Conservation (phyloP, 2,888 invertebrate species). For the Aphidius colemani region DNA sequence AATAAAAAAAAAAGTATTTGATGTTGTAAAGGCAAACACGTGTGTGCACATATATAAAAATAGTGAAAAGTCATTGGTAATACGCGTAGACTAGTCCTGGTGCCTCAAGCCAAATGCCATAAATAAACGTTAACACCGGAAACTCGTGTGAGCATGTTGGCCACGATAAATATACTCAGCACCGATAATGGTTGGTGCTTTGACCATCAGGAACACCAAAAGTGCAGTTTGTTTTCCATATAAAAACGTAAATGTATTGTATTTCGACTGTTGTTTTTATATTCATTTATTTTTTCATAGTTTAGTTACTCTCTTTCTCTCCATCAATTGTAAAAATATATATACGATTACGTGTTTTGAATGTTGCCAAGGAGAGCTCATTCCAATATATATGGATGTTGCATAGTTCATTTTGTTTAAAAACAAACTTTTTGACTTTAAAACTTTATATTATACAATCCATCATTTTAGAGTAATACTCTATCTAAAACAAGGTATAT, state of each 20-base stretch:
- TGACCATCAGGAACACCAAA: conserved; percentile 19
- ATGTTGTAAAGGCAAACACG: background rate
- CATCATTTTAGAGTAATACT: too few species aligned
- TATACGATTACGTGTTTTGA: background rate
- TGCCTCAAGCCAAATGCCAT: conserved; percentile 41
- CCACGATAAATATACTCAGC: conserved; percentile 48
- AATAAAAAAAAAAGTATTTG: background rate
- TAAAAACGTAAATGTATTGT: too few species aligned
- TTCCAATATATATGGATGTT: too few species aligned
- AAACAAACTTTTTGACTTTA: too few species aligned
- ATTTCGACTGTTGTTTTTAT: too few species aligned
- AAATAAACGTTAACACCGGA: conserved; percentile 50
- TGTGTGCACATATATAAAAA: background rate
- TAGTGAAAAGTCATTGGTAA: conserved; percentile 13
- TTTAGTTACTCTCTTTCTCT: background rate
- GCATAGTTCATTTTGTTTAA: too few species aligned
- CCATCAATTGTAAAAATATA: background rate
- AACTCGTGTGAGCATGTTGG: conserved; percentile 40
- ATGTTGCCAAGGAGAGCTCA: background rate
- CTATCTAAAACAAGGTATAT: too few species aligned
- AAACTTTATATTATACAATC: too few species aligned
- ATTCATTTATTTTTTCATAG: background rate
- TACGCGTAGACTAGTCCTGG: conserved; percentile 3
- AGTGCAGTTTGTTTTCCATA: background rate
- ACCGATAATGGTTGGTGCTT: conserved; percentile 37